Conservation (phyloP, 2,113 vertebrate species). For the Salvelinus namaycush region DNA sequence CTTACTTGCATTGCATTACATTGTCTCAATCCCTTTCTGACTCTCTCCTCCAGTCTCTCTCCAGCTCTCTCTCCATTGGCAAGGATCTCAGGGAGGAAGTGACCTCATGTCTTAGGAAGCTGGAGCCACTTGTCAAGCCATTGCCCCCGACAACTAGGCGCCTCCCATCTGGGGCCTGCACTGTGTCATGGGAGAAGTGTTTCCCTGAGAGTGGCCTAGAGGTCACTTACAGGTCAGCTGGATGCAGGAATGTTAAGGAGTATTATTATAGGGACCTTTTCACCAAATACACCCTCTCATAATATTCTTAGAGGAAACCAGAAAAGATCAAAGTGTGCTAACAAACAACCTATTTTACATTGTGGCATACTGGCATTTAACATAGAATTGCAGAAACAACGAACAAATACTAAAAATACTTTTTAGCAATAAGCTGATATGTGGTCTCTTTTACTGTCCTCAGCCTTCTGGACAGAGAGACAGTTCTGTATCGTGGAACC, state of each 20-base stretch:
- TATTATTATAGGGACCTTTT: background rate
- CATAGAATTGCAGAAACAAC: background rate
- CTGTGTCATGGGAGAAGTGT: constrained; percentile 48
- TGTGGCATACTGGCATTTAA: background rate
- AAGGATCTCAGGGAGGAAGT: constrained; percentile 59
- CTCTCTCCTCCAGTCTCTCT: constrained; percentile 38
- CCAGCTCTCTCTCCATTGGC: constrained; percentile 26
- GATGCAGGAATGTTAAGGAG: background rate
- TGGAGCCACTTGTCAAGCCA: constrained; percentile 52
- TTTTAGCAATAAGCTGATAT: background rate
- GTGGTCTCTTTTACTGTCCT: background rate
- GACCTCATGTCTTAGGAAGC: constrained; percentile 42
- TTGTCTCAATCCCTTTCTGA: background rate
- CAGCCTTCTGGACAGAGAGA: constrained; percentile 51
- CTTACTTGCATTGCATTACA: background rate
- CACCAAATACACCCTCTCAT: too few relatives aligned
- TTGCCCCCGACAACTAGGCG: constrained; percentile 22
- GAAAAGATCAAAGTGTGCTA: background rate
- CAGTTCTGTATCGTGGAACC: constrained; percentile 47
- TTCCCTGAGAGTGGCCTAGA: constrained; percentile 48
- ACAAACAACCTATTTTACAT: background rate
- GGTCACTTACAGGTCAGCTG: constrained; percentile 57
- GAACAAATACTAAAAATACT: background rate
- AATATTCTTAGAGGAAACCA: background rate
- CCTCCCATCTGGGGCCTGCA: constrained; percentile 29